Percentiles rank a stretch among this genome's conserved stretches.
Evolutionary conservation across 64 coral and sea anemone species (phyloP).

Genomic region (Astreopora myriophthalma): DNA sequence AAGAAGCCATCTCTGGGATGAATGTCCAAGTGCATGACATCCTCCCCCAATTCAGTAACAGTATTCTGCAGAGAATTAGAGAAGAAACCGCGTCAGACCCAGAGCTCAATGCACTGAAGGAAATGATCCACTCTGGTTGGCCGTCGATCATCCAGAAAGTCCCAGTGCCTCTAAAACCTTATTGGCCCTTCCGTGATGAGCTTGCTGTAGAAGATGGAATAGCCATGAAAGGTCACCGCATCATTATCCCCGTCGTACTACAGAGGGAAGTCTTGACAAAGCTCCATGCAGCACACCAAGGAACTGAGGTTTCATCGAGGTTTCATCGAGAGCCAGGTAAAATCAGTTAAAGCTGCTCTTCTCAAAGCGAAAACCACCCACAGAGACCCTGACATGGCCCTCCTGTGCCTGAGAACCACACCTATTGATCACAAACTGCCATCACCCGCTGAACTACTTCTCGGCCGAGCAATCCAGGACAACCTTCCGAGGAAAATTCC

Average conservation of each 20-base stretch:
- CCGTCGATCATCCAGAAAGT: slow-evolving; percentile 57
- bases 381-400: neutral
- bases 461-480: slow-evolving; percentile 25
- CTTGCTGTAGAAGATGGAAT: slow-evolving; percentile 48
- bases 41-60: slow-evolving; percentile 27
- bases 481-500: slow-evolving; percentile 46
- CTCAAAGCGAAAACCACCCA: neutral
- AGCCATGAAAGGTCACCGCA: slow-evolving; percentile 21
- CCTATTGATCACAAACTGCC: too few species aligned
- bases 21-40: slow-evolving; percentile 40
- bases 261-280: slow-evolving; percentile 45
- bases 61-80: slow-evolving; percentile 4
- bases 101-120: slow-evolving; percentile 50
- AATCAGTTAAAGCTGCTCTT: neutral
- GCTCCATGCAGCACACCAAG: slow-evolving; percentile 34
- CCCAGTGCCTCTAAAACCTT: too few species aligned
- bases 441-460: slow-evolving; percentile 4
- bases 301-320: slow-evolving; percentile 33
- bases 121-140: slow-evolving; percentile 36
- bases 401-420: too few species aligned
- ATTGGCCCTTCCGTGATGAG: slow-evolving; percentile 10
- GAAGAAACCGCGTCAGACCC: neutral
- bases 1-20: neutral
- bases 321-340: slow-evolving; percentile 31
- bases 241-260: slow-evolving; percentile 41